A percentile compares a stretch with the other conserved stretches of the same genome.
phyloP scores from a whole-genome alignment of 2,797 vertebrate species.

The Thamnophis elegans region DNA sequence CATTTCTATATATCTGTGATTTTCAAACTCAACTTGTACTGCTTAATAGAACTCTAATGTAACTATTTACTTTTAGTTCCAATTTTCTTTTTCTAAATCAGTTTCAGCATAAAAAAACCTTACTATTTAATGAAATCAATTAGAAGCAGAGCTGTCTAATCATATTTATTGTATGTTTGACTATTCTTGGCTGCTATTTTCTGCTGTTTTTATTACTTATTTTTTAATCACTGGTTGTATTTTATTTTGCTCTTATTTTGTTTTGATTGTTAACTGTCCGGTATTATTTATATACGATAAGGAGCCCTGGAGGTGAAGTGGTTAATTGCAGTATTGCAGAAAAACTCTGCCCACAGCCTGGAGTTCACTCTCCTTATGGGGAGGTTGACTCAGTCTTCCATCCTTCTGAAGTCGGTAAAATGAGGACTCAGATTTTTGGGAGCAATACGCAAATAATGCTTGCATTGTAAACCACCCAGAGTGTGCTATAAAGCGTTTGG shows the following conservation, averaged over 20 bases:
- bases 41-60: neutral
- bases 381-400: neutral
- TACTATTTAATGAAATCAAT: neutral
- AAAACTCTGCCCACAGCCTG: neutral
- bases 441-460: neutral
- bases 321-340: neutral
- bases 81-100: neutral
- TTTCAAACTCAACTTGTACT: neutral
- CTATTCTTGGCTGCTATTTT: neutral
- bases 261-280: neutral
- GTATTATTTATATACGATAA: neutral
- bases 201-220: neutral
- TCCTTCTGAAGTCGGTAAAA: neutral
- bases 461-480: neutral
- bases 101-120: neutral
- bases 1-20: neutral
- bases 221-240: neutral
- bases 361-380: neutral
- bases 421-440: neutral
- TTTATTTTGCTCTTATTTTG: neutral
- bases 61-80: neutral
- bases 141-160: neutral
- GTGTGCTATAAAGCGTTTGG: neutral
- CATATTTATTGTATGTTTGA: neutral
- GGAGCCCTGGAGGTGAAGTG: neutral